Base-by-base conservation (phyloP, 2,113 vertebrate species). In the Antechinus stuartii region DNA sequence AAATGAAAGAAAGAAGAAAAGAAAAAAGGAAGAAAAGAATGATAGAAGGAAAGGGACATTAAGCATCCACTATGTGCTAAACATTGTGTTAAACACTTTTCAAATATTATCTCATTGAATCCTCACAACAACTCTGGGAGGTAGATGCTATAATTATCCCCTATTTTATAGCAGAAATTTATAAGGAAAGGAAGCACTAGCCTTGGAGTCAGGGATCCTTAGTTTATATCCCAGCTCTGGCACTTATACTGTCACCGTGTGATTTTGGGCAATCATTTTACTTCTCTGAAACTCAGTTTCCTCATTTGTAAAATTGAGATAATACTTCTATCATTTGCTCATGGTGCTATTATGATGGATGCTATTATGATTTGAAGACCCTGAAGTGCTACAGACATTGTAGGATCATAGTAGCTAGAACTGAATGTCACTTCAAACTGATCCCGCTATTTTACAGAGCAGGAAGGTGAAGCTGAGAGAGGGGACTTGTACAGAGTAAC, bases 1-100 rank as follows among this genome's bases (percentile, higher is more conserved):
- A 92, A 84, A 46, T 92, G 92, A 50, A 54, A 91, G 56, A 68
- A 61, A 47, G 46, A 92, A 93, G 68, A 84, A 95, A 91, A 96
- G 47, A 54, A 50, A 84, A 24, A 22, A 46, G 54, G 57, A 92
- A 61, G 11, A 23, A 50, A 25, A 3, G 35, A 27, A 27, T 2
- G 0, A 0, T 55, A 3, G 22, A 11, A 54, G 42, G 56, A 68
- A 90, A 46, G 14, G 84, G 30, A 54, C 5, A 42, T n/a, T 42
- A 42, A 84, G 35, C 2, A 6, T 16, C 6, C 12, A 19, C 12
- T n/a, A 35, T 68, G 61, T 68, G 61, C 68, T n/a, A 84, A n/a
- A n/a, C 35, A 22, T 16, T 42, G 35, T 27, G 26, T 61, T 61
- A 61, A 61, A 27, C 61, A 68, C 30, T 68, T 68, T 35, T 35